Base-by-base conservation (phyloP, 2,113 vertebrate species). In the Picathartes gymnocephalus region DNA sequence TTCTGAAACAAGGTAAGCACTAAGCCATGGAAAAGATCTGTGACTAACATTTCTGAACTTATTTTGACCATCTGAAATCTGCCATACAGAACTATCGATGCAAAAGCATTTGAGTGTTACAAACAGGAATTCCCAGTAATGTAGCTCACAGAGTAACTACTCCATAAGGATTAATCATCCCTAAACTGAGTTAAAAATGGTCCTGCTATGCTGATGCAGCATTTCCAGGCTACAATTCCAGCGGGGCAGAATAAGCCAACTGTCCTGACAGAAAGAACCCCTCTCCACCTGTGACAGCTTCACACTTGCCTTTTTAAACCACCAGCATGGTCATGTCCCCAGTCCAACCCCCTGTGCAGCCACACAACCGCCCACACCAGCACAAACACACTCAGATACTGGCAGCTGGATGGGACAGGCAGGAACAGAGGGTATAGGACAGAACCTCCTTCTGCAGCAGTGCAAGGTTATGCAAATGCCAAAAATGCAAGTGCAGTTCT, bases 261-360 rank as follows among this genome's bases (percentile, higher is more conserved):
- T 86, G 42, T 81, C 50, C 58, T 80, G 79, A 30, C 90, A 94
- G 70, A 57, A 73, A 82, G 86, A 93, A 82, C 66, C 61, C 51
- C 71, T 65, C 44, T 80, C 30, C 61, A 93, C 42, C 62, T 64
- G 9, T 27, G 23, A 86, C 66, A 93, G 82, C 68, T 86, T 54
- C 71, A 65, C 39, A 50, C 10, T 37, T 80, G 73, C 31, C 66
- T 45, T 82, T 91, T 45, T 22, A 60, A 80, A 35, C 5, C 12
- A 60, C 30, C 83, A 44, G 42, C 24, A 56, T 79, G 51, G 54
- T 37, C 68, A 45, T 6, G n/a, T 61, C 72, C 62, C 47, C 69
- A 92, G 19, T 11, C 27, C 73, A 40, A 25, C 3, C 17, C 53
- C 50, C 51, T 2, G 1, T 5, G 31, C 54, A 77, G 57, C 0